Percentiles rank a stretch among this genome's conserved stretches.
These are phyloP conservation scores for Etheostoma cragini DNA, from an alignment of 2,113 vertebrate species.

Conservation along the genomic window DNA sequence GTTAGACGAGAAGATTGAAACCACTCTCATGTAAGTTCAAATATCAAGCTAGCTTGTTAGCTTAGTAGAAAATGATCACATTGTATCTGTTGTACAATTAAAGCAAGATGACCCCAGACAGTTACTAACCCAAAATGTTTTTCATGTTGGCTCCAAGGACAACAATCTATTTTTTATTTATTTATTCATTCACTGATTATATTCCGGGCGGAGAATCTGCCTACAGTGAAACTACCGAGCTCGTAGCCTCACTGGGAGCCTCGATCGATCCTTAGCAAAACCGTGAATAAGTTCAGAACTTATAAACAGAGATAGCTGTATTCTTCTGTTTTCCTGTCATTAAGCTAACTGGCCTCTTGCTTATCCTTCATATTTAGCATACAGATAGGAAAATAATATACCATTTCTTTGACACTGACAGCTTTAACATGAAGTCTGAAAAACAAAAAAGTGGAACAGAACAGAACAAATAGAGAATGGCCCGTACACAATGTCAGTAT, in stretches of 20 bases:
- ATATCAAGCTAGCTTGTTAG: neutral
- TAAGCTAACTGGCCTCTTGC: constrained; percentile 8
- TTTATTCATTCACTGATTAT: neutral
- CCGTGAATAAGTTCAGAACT: neutral
- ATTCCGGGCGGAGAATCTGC: neutral
- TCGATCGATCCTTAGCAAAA: neutral
- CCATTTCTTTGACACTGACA: neutral
- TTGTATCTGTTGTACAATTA: neutral
- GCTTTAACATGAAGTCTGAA: neutral
- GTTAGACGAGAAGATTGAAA: neutral
- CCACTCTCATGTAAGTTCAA: neutral
- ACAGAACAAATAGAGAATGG: constrained; percentile 3
- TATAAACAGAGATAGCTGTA: neutral
- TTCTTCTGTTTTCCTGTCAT: neutral
- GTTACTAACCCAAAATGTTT: neutral
- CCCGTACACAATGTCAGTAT: constrained; percentile 1
- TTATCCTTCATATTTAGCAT: constrained; percentile 1
- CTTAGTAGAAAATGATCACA: neutral
- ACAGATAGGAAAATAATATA: neutral
- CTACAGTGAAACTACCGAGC: neutral
- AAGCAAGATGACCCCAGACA: neutral
- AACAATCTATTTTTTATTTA: neutral
- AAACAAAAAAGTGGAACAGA: neutral
- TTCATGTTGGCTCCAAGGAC: neutral
- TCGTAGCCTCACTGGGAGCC: neutral